Evolutionary conservation across 1,140 invertebrate genomes (phyloP).

Genomic region (Rhyacophila brunnea): DNA sequence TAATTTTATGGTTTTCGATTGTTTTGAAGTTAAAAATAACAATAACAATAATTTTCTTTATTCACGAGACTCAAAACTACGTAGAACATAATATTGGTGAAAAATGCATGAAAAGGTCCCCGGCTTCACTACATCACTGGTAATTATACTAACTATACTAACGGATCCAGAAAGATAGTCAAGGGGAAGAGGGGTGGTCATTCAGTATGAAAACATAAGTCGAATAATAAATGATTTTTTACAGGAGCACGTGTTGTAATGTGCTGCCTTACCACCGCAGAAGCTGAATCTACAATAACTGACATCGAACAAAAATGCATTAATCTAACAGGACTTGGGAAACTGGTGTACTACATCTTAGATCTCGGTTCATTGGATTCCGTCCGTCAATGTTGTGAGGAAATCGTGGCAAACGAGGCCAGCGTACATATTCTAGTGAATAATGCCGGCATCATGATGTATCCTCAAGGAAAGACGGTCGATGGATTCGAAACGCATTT

Average conservation of each 20-base stretch:
- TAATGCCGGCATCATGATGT: slow-evolving; percentile 79
- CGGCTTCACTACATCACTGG: no score
- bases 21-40: no score
- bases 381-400: not conserved
- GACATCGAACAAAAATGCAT: slow-evolving; percentile 50
- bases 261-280: slow-evolving; percentile 59
- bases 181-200: no score
- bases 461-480: slow-evolving; percentile 62
- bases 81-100: no score
- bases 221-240: not conserved
- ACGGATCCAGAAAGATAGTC: no score
- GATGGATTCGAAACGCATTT: slow-evolving; percentile 85
- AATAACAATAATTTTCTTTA: no score
- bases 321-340: slow-evolving; percentile 51
- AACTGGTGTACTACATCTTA: slow-evolving; percentile 60
- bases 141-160: no score
- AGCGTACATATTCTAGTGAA: slow-evolving; percentile 75
- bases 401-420: slow-evolving; percentile 57
- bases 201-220: no score
- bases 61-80: no score
- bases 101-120: no score
- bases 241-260: slow-evolving; percentile 67
- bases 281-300: slow-evolving; percentile 41
- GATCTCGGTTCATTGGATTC: slow-evolving; percentile 66
- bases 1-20: no score